Conservation (phyloP, 2,888 invertebrate genomes). For the Podotricha telesiphe region DNA sequence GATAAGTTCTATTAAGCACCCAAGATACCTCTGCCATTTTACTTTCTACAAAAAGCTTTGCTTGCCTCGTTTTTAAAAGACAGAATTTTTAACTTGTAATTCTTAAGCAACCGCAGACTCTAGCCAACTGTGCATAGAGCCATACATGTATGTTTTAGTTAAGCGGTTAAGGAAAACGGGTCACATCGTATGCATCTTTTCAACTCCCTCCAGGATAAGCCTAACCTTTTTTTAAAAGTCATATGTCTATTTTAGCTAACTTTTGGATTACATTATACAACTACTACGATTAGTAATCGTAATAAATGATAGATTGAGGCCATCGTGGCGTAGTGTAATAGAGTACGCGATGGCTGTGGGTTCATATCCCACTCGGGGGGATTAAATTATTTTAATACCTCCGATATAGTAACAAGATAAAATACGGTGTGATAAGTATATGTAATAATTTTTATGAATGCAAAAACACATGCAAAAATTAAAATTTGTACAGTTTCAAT, state of each 20-base stretch:
- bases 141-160: conserved; percentile 30
- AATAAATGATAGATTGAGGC: too few species aligned
- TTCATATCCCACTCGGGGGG: too few species aligned
- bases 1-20: not conserved
- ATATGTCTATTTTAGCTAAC: conserved; percentile 47
- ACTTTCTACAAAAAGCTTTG: not conserved
- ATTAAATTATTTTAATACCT: too few species aligned
- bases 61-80: not conserved
- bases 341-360: too few species aligned
- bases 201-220: conserved; percentile 58
- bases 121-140: conserved; percentile 1
- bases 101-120: conserved; percentile 13
- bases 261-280: too few species aligned
- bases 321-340: too few species aligned
- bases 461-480: too few species aligned
- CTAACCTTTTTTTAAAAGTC: conserved; percentile 59
- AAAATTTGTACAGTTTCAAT: too few species aligned
- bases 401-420: too few species aligned
- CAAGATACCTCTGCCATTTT: not conserved
- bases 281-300: not conserved
- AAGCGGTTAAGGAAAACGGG: conserved; percentile 45
- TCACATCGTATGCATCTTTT: conserved; percentile 64
- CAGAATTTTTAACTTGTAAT: conserved; percentile 6
- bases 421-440: too few species aligned
- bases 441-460: too few species aligned